Evolutionary conservation across 1,140 invertebrate genomes (phyloP).

Genomic region (Portunus trituberculatus): DNA sequence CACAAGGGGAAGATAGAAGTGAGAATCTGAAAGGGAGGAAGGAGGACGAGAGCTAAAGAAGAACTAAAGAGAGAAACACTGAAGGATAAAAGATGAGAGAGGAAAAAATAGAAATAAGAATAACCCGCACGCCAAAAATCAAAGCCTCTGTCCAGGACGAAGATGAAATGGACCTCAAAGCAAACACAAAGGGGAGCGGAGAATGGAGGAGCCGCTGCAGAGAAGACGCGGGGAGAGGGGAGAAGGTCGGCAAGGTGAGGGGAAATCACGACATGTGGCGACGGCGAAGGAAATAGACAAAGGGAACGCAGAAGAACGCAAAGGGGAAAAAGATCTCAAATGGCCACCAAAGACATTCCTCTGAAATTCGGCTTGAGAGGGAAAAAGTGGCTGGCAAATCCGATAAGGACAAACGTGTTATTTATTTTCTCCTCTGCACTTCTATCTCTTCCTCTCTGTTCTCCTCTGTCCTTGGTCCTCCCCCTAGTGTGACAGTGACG

Average conservation of each 20-base stretch:
- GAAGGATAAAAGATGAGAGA: neutral
- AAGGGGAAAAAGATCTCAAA: neutral
- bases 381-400: neutral
- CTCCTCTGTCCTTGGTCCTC: too few species aligned
- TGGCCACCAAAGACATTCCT: neutral
- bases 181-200: neutral
- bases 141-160: neutral
- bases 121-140: neutral
- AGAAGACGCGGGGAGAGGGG: neutral
- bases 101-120: neutral
- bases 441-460: neutral
- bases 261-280: neutral
- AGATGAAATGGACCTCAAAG: constrained; percentile 2
- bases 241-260: neutral
- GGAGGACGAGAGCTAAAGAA: neutral
- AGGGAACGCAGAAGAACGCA: neutral
- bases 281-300: neutral
- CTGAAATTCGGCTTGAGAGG: neutral
- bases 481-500: too few species aligned
- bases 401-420: neutral
- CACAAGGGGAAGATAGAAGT: neutral
- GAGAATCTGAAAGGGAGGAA: neutral
- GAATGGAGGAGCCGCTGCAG: neutral
- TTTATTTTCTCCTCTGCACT: neutral
- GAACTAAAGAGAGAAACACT: neutral